Base-by-base conservation (phyloP, 2,113 vertebrate species). In the Zosterops hypoxanthus region DNA sequence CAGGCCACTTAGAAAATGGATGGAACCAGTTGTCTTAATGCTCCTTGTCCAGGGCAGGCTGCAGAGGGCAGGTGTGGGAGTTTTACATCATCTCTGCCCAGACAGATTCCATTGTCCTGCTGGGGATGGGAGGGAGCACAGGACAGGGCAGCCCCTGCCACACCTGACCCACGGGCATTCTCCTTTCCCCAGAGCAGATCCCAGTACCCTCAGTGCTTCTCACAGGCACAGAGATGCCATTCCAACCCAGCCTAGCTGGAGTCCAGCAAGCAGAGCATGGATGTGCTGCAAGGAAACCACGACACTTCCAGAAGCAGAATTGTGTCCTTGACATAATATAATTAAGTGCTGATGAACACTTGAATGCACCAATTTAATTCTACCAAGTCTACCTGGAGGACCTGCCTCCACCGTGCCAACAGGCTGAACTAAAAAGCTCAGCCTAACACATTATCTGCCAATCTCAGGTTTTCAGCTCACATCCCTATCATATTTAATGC, bases 91-190 rank as follows among this genome's bases (percentile, higher is more conserved):
- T 4, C 52, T 65, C 47, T 69, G 44, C 70, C 63, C 36, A 15
- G 23, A 31, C 41, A 76, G 65, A 49, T 31, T 1, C 12, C 39
- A 24, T 0, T 36, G 44, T 49, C 47, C 47, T 59, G 28, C 72
- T 25, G 55, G 46, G 63, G 29, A 63, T 4, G 5, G 13, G 61
- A 25, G 0, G 0, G 3, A 59, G 78, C 50, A 23, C 8, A 16
- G 15, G 39, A 5, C 33, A 34, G 75, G 33, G 41, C 63, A 47
- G 61, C 41, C 64, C 42, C 28, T 14, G 28, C 8, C 33, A n/a
- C 42, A 13, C 9, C 36, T 29, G 23, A 44, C n/a, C 24, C 26
- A 31, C 10, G 2, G 34, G 9, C 19, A 17, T 20, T 29, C 33
- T 69, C 31, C 59, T 61, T 15, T n/a, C 28, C 73, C 46, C 60